Evolutionary conservation across 1,140 invertebrate genomes (phyloP).

Genomic region (Kradibia gibbosae): DNA sequence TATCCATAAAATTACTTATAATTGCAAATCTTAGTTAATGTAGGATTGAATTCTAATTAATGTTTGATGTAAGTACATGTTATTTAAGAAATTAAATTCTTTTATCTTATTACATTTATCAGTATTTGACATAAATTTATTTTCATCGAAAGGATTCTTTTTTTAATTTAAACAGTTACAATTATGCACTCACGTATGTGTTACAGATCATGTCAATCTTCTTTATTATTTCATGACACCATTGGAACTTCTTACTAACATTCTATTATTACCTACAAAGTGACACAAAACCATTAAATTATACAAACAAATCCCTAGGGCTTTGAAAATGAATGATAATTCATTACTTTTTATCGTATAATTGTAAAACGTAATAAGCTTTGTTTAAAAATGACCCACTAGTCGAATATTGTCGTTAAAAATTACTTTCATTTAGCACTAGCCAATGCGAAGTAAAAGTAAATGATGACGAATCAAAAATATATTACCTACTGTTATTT

Average conservation of each 20-base stretch:
- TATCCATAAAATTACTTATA: not conserved
- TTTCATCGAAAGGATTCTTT: too few relatives aligned
- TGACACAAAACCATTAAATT: not conserved
- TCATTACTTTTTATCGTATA: not conserved
- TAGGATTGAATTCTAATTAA: too few relatives aligned
- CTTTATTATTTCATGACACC: not conserved
- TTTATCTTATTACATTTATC: too few relatives aligned
- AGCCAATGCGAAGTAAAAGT: not conserved
- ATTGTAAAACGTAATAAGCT: not conserved
- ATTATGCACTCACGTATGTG: not conserved
- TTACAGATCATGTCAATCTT: not conserved
- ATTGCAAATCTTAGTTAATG: too few relatives aligned
- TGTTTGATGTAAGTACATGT: too few relatives aligned
- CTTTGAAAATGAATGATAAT: not conserved
- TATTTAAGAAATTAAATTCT: too few relatives aligned
- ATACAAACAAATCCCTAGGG: not conserved
- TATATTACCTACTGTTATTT: not conserved
- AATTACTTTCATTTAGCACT: not conserved
- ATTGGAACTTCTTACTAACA: not conserved
- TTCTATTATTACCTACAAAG: not conserved
- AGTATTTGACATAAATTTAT: too few relatives aligned
- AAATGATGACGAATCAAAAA: conserved; percentile 19
- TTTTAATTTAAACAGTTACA: not conserved
- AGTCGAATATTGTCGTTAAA: not conserved
- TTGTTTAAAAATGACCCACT: not conserved